These are phyloP conservation scores for Tadarida brasiliensis DNA, from an alignment of 2,797 vertebrate genomes.

Conservation along the genomic window DNA sequence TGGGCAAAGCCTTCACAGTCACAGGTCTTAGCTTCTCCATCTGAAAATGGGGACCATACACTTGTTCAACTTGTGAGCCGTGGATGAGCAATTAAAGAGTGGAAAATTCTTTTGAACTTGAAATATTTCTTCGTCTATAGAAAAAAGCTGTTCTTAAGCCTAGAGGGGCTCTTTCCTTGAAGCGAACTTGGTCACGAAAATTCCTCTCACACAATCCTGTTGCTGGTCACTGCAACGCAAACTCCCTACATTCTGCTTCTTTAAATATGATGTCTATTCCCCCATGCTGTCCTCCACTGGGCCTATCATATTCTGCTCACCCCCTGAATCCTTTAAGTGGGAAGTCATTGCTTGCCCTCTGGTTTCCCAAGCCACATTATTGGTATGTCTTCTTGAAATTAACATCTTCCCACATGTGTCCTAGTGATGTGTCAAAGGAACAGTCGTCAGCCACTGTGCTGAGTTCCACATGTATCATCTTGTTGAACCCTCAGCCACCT, in stretches of 20 bases:
- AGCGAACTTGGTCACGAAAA: background rate
- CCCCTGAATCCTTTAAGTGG: background rate
- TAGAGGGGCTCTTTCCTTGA: background rate
- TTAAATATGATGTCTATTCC: background rate
- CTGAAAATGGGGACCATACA: background rate
- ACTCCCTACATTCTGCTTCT: background rate
- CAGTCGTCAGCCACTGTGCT: background rate
- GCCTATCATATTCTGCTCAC: background rate
- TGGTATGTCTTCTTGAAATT: background rate
- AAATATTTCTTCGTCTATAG: background rate
- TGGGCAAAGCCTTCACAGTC: background rate
- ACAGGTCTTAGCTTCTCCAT: background rate
- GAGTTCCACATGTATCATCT: background rate
- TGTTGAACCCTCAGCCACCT: background rate
- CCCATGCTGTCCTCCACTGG: background rate
- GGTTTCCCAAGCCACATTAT: background rate
- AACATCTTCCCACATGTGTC: background rate
- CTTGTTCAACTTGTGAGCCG: background rate
- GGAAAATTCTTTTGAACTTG: background rate
- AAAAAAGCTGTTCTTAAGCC: background rate
- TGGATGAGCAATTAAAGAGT: background rate
- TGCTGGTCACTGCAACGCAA: background rate
- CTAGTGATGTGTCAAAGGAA: background rate
- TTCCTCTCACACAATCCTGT: fast-evolving
- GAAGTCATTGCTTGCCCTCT: background rate